Percentiles rank a stretch among this genome's conserved stretches.
phyloP scores from a whole-genome alignment of 2,888 invertebrate species.

The Sericinus montela region DNA sequence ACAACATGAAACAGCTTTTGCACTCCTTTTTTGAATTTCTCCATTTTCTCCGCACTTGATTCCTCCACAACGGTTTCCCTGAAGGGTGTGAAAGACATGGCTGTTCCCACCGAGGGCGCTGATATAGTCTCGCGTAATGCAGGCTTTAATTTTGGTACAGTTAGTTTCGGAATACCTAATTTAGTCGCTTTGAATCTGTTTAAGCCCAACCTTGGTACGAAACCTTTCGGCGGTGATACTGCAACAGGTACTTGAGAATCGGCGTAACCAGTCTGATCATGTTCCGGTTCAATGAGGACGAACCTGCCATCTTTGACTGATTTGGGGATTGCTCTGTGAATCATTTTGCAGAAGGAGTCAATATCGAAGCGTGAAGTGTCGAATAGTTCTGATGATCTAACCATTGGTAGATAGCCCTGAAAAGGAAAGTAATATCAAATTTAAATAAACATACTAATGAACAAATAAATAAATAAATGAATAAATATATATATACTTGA shows the following conservation, averaged over 20 bases:
- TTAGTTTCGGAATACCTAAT: constrained; percentile 47
- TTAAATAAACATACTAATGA: too few species aligned
- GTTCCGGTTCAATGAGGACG: constrained; percentile 40
- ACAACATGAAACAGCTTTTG: constrained; percentile 66
- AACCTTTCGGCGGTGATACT: constrained; percentile 51
- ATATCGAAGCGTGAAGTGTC: constrained; percentile 37
- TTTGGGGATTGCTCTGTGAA: constrained; percentile 59
- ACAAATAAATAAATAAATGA: too few species aligned
- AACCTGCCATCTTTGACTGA: constrained; percentile 59
- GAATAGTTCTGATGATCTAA: constrained; percentile 20
- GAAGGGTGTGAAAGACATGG: constrained; percentile 37
- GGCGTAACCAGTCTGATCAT: constrained; percentile 48
- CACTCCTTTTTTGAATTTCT: constrained; percentile 63
- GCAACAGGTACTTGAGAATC: constrained; percentile 46
- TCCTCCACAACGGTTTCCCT: constrained; percentile 43
- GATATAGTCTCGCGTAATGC: constrained; percentile 18
- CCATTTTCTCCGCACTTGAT: constrained; percentile 62
- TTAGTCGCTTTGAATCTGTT: constrained; percentile 44
- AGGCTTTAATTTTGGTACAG: constrained; percentile 36
- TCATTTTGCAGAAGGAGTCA: constrained; percentile 56
- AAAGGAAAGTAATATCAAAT: background rate
- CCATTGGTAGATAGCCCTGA: constrained; percentile 13
- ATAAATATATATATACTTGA: too few species aligned
- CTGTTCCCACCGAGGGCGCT: constrained; percentile 47
- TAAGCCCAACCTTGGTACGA: constrained; percentile 40